phyloP scores from a whole-genome alignment of 2,113 vertebrate species.

The human (Homo sapiens) region DNA sequence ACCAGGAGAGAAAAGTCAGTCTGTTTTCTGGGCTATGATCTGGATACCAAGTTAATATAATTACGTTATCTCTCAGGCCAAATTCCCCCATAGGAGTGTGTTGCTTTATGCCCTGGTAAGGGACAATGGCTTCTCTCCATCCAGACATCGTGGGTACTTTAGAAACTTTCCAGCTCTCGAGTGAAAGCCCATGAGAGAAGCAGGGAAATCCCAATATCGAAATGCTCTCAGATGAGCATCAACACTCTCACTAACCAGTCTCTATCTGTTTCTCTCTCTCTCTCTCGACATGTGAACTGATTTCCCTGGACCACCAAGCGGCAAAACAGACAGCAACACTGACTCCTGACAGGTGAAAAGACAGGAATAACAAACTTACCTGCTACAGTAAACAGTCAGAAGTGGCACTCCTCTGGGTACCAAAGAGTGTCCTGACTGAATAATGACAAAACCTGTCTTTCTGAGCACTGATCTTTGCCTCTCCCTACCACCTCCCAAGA shows the following conservation, averaged over 20 bases:
- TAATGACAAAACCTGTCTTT: background rate
- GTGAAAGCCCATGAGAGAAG: background rate
- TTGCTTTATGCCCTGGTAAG: background rate
- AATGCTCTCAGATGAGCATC: background rate
- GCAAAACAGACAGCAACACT: background rate
- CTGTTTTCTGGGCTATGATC: background rate
- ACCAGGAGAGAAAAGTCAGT: background rate
- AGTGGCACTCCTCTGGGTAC: background rate
- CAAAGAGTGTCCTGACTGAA: background rate
- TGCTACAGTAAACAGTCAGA: background rate
- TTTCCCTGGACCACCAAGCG: background rate
- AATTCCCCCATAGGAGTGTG: accelerated
- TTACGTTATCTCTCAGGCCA: too few relatives aligned
- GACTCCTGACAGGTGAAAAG: background rate
- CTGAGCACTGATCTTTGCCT: background rate
- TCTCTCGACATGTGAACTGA: background rate
- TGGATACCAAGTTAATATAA: background rate
- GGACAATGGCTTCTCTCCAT: background rate
- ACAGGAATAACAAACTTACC: background rate
- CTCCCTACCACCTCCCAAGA: too few relatives aligned
- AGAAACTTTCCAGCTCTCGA: background rate
- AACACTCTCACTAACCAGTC: background rate
- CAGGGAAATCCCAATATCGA: background rate
- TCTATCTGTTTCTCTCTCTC: background rate
- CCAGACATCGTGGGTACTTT: background rate